These are phyloP conservation scores for Cyprinodon tularosa DNA, from an alignment of 2,113 vertebrate genomes.

Conservation along the genomic window DNA sequence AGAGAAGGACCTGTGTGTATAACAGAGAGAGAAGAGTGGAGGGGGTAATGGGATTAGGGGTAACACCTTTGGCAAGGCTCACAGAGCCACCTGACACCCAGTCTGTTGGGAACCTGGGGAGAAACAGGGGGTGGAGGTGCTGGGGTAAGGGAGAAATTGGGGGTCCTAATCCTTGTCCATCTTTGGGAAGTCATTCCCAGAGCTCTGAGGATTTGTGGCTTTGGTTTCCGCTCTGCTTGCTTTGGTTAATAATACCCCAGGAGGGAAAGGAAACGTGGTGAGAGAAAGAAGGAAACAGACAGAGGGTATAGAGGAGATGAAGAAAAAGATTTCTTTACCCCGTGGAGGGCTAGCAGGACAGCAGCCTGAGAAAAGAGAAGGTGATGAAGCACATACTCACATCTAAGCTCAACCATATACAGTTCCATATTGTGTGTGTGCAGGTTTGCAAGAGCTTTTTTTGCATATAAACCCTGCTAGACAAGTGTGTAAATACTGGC, in stretches of 20 bases:
- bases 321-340: conserved; percentile 72
- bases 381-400: conserved; percentile 50
- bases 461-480: conserved; percentile 29
- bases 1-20: conserved; percentile 48
- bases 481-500: conserved; percentile 68
- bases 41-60: conserved; percentile 97
- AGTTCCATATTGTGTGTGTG: conserved; percentile 30
- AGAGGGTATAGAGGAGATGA: conserved; percentile 67
- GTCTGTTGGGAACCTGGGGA: conserved; percentile 88
- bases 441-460: conserved; percentile 5
- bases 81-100: conserved; percentile 96
- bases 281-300: conserved; percentile 70
- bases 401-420: conserved; percentile 34
- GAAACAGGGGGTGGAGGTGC: conserved; percentile 51
- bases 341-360: conserved; percentile 66
- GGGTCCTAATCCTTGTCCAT: conserved; percentile 96
- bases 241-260: conserved; percentile 96
- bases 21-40: conserved; percentile 41
- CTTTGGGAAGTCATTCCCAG: conserved; percentile 97
- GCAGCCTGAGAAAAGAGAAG: conserved; percentile 40
- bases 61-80: conserved; percentile 91
- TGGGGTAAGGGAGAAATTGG: conserved; percentile 65
- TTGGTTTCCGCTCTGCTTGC: conserved; percentile 90
- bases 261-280: conserved; percentile 79
- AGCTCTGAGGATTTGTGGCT: conserved; percentile 86